Evolutionary conservation across 1,140 invertebrate genomes (phyloP).

Genomic region (Pemphigus obesinymphae): DNA sequence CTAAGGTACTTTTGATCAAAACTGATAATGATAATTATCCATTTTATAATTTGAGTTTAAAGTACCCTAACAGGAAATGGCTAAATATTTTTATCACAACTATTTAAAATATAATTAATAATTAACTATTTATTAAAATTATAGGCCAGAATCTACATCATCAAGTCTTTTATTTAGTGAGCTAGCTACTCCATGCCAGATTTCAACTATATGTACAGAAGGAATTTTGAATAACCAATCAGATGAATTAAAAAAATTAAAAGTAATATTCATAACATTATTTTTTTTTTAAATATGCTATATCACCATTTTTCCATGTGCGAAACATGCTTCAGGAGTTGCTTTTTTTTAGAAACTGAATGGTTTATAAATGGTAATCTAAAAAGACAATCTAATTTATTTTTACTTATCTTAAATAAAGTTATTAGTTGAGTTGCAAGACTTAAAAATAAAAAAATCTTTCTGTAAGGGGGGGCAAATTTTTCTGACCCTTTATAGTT

Average conservation of each 20-base stretch:
- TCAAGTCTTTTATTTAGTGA: slow-evolving; percentile 26
- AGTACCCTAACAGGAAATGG: background rate
- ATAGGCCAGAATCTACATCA: slow-evolving; percentile 18
- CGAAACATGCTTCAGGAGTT: no score
- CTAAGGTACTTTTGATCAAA: background rate
- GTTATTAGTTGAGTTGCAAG: no score
- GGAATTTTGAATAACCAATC: background rate
- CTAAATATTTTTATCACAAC: background rate
- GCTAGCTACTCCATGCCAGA: background rate
- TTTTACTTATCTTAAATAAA: no score
- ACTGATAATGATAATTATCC: background rate
- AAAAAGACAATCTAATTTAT: no score
- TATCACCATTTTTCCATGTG: no score
- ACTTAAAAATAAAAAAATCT: no score
- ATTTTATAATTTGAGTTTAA: background rate
- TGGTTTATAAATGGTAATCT: no score
- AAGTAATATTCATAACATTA: slow-evolving; percentile 24
- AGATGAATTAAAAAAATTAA: slow-evolving; percentile 16
- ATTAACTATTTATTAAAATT: background rate
- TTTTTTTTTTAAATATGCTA: no score
- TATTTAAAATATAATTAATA: background rate
- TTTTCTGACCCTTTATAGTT: no score
- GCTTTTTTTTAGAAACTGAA: no score
- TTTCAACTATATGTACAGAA: background rate
- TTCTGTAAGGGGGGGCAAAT: no score